Base-by-base conservation (phyloP, 2,888 invertebrate genomes). In the Axea sp. region DNA sequence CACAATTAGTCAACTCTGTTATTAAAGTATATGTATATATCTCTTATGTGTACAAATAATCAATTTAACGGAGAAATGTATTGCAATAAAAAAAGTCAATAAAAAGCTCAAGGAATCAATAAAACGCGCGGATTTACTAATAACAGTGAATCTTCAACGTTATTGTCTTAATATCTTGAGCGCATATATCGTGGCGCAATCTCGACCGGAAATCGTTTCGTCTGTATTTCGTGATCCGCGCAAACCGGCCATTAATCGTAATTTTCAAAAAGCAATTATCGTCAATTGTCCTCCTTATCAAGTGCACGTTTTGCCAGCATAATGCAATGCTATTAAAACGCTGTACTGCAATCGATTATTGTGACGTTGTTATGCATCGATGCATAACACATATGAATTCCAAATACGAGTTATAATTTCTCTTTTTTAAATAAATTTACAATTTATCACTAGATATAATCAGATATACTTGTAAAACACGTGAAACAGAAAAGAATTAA, bases 201-300 rank as follows among this genome's bases (percentile, higher is more conserved):
- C 62, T 53, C 24, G 19, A 55, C 3, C 39, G 71, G 53, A 62
- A 47, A 71, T 62, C 47, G 55, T 30, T 53, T 60, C 45, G 60
- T 45, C 28, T 69, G 53, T 60, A 30, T 57, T 71, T 43, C 57
- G 64, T 64, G 62, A 72, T 72, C 24, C 41, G 72, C 41, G 57
- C 57, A 59, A 57, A 62, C 57, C 22, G 64, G 49, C 51, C 72
- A 51, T 72, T 72, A 64, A 64, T 64, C 64, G 72, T 65, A 65
- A 72, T 65, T 72, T 64, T 64, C 72, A 59, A 49, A 72, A 72
- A 72, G 51, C 64, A 64, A 72, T 72, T 72, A 72, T 64, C 64
- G 49, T 43, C 71, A 51, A 72, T 57, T 64, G 57, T 72, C 57
- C 57, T 43, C 64, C 71, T 72, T 72, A 72, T 72, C 64, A 35